Evolutionary conservation across 2,888 invertebrate species (phyloP).

Genomic region (Idaea aversata): DNA sequence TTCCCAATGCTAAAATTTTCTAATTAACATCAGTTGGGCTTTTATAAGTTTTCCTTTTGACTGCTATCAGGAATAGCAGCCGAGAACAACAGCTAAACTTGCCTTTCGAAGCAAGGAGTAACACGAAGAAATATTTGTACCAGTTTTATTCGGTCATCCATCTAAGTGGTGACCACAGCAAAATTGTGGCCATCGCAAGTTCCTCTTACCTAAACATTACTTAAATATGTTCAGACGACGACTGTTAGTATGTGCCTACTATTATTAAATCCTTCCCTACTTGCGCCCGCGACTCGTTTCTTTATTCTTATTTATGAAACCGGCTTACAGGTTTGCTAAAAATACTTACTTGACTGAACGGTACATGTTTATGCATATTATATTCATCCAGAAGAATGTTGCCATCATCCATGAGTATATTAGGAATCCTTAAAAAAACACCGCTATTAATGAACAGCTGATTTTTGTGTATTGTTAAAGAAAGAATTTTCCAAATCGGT

Average conservation of each 20-base stretch:
- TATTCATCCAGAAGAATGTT: conserved; percentile 87
- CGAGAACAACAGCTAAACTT: no score
- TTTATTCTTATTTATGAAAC: not conserved
- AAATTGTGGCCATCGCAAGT: not conserved
- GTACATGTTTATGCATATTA: conserved; percentile 85
- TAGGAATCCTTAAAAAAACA: conserved; percentile 69
- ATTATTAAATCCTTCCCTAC: not conserved
- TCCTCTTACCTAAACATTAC: not conserved
- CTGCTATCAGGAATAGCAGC: no score
- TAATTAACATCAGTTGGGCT: no score
- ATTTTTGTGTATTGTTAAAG: no score
- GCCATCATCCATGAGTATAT: conserved; percentile 83
- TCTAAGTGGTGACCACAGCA: no score
- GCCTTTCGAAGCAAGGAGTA: no score
- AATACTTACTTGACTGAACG: conserved; percentile 82
- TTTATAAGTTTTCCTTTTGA: no score
- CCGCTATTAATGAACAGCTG: conserved; percentile 1
- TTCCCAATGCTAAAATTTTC: no score
- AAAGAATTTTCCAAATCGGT: no score
- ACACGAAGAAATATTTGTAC: no score
- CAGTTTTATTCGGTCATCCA: no score
- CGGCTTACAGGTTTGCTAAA: not conserved
- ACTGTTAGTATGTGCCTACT: no score
- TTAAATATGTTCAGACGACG: not conserved
- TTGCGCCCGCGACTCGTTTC: not conserved